Evolutionary conservation across 2,888 invertebrate genomes (phyloP), one percentile per base, ranked within the genome.

Genomic region (Habrosyne pyritoides): DNA sequence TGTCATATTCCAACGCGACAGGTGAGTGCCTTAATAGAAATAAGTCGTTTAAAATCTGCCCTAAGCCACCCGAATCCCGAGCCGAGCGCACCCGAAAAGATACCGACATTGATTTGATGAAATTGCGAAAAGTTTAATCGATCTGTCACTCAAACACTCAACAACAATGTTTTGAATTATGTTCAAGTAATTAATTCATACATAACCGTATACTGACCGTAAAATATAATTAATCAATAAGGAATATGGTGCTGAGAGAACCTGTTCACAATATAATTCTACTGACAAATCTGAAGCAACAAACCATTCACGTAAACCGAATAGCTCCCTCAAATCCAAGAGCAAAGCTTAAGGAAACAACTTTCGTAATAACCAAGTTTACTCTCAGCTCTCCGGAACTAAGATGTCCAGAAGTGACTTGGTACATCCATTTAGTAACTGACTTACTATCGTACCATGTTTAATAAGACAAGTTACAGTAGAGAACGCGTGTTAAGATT

Each of bases 51-150:
- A 67, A 68, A 69, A 73, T 61, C 48, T 55, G 42, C 51, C 59
- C 63, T 59, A 30, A 49, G 53, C 33, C 54, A 52, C 57, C 47
- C 22, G 22, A 47, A 28, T 12, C 30, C 18, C 53, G 24, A 57
- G 56, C 21, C 26, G 18, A 36, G 48, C 52, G 14, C 50, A 57
- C 56, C 54, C 61, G 59, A 48, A 54, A 49, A 52, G 59, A 62
- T 42, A 53, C 54, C 36, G 56, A 66, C 68, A 64, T 64, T 65
- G 69, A 69, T 75, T 69, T 64, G 68, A 63, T 67, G 54, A 66
- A 66, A 69, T 72, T 61, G 58, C 57, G 55, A 59, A 66, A 69
- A 71, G 71, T 82, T 83, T 73, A 81, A 82, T 82, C 77, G 74
- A 77, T 72, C 77, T 79, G 81, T 76, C 82, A 76, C 64, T 79